Evolutionary conservation across 2,113 vertebrate genomes (phyloP).

Genomic region (Pterophyllum scalare): DNA sequence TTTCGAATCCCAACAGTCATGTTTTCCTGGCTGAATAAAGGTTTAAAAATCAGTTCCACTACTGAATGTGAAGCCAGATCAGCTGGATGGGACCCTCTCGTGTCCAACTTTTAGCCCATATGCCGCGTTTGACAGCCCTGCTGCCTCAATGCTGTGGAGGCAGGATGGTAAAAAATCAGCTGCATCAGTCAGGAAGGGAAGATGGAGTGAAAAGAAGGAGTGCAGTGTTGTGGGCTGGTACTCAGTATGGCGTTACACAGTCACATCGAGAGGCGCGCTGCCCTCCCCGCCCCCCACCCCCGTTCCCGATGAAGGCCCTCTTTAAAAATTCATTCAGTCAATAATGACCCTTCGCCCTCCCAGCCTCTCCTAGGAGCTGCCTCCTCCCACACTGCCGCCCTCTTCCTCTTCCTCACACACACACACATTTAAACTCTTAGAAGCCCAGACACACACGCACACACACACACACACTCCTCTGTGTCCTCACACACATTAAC

Average conservation of each 20-base stretch:
- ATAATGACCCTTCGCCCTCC: conserved; percentile 79
- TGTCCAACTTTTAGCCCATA: neutral
- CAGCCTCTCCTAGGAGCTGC: conserved; percentile 74
- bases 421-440: conserved; percentile 11
- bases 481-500: conserved; percentile 20
- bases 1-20: neutral
- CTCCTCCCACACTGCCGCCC: conserved; percentile 74
- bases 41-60: neutral
- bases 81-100: fast-evolving
- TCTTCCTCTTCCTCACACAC: conserved; percentile 36
- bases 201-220: neutral
- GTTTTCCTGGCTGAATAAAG: neutral
- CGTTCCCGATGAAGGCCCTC: conserved; percentile 67
- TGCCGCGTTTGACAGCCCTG: neutral
- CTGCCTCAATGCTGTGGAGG: too few relatives aligned
- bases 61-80: fast-evolving
- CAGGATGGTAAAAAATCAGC: conserved; percentile 1
- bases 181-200: neutral
- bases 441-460: neutral
- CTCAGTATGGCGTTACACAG: conserved; percentile 46
- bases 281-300: conserved; percentile 50
- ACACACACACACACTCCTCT: conserved; percentile 24
- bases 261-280: conserved; percentile 35
- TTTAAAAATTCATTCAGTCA: conserved; percentile 83
- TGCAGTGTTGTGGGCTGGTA: conserved; percentile 24